These are phyloP conservation scores for Macrosiphum euphorbiae DNA, from an alignment of 2,888 invertebrate species.

Conservation along the genomic window DNA sequence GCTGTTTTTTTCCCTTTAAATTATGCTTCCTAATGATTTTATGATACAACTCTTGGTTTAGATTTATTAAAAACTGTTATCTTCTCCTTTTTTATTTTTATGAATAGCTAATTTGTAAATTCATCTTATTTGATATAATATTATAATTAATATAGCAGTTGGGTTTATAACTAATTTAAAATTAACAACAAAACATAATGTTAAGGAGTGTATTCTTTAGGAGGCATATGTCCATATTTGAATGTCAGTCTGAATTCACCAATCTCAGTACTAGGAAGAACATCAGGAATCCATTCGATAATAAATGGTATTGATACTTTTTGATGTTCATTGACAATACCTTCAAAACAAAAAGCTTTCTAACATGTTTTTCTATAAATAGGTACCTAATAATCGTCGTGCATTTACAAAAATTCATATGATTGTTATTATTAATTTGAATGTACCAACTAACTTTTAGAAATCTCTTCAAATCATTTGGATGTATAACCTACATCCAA, in stretches of 20 bases:
- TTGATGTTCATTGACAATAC: slow-evolving; percentile 61
- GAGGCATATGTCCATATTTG: slow-evolving; percentile 77
- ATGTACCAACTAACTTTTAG: slow-evolving; percentile 77
- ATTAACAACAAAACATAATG: background rate
- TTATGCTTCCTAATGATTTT: background rate
- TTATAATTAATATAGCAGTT: background rate
- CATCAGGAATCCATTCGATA: slow-evolving; percentile 84
- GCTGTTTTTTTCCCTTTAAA: background rate
- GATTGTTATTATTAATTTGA: slow-evolving; percentile 65
- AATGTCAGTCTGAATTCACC: slow-evolving; percentile 82
- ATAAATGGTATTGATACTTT: slow-evolving; percentile 77
- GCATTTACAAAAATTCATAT: background rate
- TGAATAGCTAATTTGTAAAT: too few species aligned
- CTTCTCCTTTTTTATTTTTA: too few species aligned
- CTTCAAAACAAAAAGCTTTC: background rate
- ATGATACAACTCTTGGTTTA: background rate
- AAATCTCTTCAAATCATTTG: slow-evolving; percentile 76
- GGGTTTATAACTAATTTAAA: background rate
- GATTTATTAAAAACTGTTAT: too few species aligned
- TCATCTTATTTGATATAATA: background rate
- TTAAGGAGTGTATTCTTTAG: slow-evolving; percentile 43
- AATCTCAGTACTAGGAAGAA: slow-evolving; percentile 78
- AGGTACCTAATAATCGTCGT: background rate
- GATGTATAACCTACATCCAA: too few species aligned
- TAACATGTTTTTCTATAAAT: background rate